phyloP scores from a whole-genome alignment of 2,888 invertebrate genomes.

The Neelides folsomi region DNA sequence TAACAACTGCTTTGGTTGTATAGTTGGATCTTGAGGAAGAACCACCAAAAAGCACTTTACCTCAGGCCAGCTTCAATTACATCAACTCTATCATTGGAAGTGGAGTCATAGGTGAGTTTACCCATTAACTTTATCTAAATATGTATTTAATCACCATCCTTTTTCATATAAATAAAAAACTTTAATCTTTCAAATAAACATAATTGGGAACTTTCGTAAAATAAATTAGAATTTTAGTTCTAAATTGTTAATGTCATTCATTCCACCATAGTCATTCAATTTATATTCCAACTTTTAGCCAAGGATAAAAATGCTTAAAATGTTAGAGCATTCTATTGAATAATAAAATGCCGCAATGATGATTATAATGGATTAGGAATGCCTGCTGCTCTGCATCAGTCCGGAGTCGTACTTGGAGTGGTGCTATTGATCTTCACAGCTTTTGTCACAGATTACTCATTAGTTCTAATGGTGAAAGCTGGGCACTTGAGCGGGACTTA shows the following conservation, averaged over 20 bases:
- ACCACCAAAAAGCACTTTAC: slow-evolving; percentile 51
- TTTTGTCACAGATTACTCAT: slow-evolving; percentile 63
- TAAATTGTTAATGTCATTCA: too few species aligned
- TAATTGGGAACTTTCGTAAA: too few species aligned
- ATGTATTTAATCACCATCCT: too few species aligned
- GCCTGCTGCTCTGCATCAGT: slow-evolving; percentile 65
- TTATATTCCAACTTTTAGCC: too few species aligned
- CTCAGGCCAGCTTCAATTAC: slow-evolving; percentile 70
- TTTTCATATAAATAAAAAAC: too few species aligned
- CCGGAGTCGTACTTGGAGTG: slow-evolving; percentile 65
- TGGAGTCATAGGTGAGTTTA: slow-evolving; percentile 59
- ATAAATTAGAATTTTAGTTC: too few species aligned
- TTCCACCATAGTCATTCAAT: too few species aligned
- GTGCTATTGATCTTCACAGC: slow-evolving; percentile 56
- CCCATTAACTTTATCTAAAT: not conserved
- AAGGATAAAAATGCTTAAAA: too few species aligned
- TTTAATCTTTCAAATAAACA: too few species aligned
- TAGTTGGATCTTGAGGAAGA: slow-evolving; percentile 41
- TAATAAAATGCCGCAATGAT: not conserved
- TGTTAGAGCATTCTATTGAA: too few species aligned
- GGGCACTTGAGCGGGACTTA: slow-evolving; percentile 63
- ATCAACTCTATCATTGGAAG: slow-evolving; percentile 78
- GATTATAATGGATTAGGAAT: slow-evolving; percentile 43
- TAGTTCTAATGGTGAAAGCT: slow-evolving; percentile 60
- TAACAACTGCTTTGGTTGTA: not conserved